Percentiles rank a stretch among this genome's conserved stretches.
Evolutionary conservation across 2,888 invertebrate species (phyloP).

Genomic region (Eristalis arbustorum): DNA sequence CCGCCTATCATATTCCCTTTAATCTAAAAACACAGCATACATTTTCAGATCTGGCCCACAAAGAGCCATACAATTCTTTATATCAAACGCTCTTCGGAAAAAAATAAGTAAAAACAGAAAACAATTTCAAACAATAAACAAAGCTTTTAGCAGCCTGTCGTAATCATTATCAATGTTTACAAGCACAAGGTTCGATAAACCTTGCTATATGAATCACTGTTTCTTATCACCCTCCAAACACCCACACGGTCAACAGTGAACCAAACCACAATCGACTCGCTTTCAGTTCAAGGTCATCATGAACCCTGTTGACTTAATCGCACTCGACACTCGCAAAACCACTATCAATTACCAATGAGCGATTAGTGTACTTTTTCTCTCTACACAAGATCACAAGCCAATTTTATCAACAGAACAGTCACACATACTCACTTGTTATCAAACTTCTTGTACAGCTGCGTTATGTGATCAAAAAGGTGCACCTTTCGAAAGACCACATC

Average conservation of each 20-base stretch:
- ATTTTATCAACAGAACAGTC: neutral
- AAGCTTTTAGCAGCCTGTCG: neutral
- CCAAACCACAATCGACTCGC: neutral
- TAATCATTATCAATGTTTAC: neutral
- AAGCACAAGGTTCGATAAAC: neutral
- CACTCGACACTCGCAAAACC: neutral
- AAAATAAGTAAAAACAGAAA: neutral
- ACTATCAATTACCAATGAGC: neutral
- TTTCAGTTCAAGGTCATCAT: neutral
- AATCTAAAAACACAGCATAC: too few species aligned
- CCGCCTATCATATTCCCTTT: too few species aligned
- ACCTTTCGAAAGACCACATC: constrained; percentile 76
- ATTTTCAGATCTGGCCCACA: too few species aligned
- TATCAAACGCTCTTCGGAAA: too few species aligned
- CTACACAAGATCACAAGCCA: neutral
- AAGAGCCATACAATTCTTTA: too few species aligned
- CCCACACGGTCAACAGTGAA: neutral
- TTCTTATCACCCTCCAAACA: neutral
- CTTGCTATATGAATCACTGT: neutral
- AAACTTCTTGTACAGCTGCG: constrained; percentile 80
- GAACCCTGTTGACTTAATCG: neutral
- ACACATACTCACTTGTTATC: constrained; percentile 78
- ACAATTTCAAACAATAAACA: neutral
- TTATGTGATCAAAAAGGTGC: constrained; percentile 81
- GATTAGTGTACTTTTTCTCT: neutral